phyloP scores from a whole-genome alignment of 37 sponge, comb jelly and placozoan species.

The Axinella damicornis region DNA sequence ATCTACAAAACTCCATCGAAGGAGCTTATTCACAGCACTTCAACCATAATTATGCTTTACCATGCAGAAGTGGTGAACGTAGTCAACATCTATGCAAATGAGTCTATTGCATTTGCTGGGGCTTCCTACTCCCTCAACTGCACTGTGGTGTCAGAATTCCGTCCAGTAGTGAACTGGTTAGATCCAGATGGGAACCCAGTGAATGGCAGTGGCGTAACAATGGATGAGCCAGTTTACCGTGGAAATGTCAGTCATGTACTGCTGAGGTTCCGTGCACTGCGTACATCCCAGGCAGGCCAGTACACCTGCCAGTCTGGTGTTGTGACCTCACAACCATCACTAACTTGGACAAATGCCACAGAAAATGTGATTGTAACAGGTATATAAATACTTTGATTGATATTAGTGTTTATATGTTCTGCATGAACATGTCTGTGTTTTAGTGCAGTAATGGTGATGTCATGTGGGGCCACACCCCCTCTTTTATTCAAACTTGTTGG shows the following conservation, averaged over 20 bases:
- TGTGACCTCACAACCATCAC: background rate
- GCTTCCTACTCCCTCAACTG: background rate
- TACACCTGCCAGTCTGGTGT: slow-evolving; percentile 19
- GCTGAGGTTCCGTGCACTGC: background rate
- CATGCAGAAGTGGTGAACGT: too few species aligned
- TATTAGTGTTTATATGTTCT: too few species aligned
- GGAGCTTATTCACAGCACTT: too few species aligned
- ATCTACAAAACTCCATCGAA: too few species aligned
- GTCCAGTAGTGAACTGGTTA: background rate
- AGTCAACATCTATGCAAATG: too few species aligned
- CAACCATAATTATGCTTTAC: too few species aligned
- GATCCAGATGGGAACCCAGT: slow-evolving; percentile 2
- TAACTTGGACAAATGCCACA: background rate
- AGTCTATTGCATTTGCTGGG: background rate
- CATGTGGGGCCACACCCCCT: too few species aligned
- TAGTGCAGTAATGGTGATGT: too few species aligned
- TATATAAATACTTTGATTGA: background rate
- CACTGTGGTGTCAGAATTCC: background rate
- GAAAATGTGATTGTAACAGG: background rate
- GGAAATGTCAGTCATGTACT: background rate
- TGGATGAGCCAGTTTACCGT: background rate
- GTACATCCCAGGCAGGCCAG: slow-evolving; percentile 12
- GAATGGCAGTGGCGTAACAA: background rate
- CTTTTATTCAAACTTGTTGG: too few species aligned
- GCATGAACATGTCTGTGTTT: too few species aligned